Base-by-base conservation (phyloP, 2,113 vertebrate genomes). In the Laterallus jamaicensis region DNA sequence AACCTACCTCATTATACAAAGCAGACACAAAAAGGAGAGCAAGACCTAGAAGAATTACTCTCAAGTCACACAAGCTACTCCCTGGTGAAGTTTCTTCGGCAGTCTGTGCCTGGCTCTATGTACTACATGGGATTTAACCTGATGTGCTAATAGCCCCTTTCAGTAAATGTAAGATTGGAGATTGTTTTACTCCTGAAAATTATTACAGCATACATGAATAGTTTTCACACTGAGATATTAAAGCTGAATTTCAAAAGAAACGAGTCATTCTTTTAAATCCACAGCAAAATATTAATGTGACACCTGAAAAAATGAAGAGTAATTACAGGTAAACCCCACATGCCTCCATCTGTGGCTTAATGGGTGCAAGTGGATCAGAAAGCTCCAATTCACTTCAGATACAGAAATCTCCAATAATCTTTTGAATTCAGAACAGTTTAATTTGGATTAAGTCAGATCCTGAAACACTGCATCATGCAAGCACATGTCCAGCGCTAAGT, bases 201-300 rank as follows among this genome's bases (percentile, higher is more conserved):
- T 31, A 70, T 60, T 88, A 89, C 31, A 94, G 63, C 55, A 22
- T 40, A 32, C 40, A 84, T 59, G 78, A 93, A 86, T 8, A 74
- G 76, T 85, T 92, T 91, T 93, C 56, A 37, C 76, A 91, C 86
- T 50, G 59, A 44, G 90, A 80, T 84, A 90, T 88, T 93, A 94
- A 88, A 94, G 86, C 78, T 88, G 42, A 90, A 90, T 95, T 96
- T 95, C 87, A 96, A 84, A 96, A 96, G 92, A 63, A 95, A 95
- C 93, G 96, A 97, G 44, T 93, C 76, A 92, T 40, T 85, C 77
- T 58, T 74, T 54, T 91, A 90, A 95, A 89, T 68, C 49, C 54
- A 62, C 67, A 94, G 75, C 52, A 84, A 84, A 73, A 35, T 52
- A 92, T 55, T 86, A 93, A 81, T 35, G 56, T 50, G 77, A 64